Conservation (phyloP, 1,140 invertebrate species). For the Coptotermes formosanus region DNA sequence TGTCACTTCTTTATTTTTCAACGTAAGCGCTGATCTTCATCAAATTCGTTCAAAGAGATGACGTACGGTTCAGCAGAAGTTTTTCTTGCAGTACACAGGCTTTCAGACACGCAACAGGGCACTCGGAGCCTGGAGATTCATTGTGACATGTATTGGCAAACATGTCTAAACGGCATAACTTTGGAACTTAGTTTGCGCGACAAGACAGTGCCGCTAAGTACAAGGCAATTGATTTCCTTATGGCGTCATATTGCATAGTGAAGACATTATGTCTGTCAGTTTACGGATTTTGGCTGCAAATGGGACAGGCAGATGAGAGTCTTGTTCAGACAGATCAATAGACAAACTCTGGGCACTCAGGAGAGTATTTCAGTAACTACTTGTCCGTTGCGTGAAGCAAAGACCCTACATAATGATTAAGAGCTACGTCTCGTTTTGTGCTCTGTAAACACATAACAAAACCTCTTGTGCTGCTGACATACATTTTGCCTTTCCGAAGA, state of each 20-base stretch:
- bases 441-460: too few species aligned
- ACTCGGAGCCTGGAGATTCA: neutral
- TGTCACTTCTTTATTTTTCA: too few species aligned
- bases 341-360: neutral
- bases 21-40: too few species aligned
- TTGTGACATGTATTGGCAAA: slow-evolving; percentile 11
- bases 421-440: too few species aligned
- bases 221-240: slow-evolving; percentile 11
- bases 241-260: neutral
- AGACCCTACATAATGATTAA: too few species aligned
- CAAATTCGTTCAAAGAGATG: neutral
- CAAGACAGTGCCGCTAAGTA: neutral
- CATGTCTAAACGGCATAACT: neutral
- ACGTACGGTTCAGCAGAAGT: neutral
- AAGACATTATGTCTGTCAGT: slow-evolving; percentile 9
- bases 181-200: neutral
- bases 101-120: neutral
- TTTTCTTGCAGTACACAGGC: neutral
- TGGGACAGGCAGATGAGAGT: neutral
- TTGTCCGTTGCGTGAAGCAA: too few species aligned
- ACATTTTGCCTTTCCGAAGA: too few species aligned
- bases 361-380: too few species aligned
- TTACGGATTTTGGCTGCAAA: neutral
- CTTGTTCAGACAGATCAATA: neutral
- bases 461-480: too few species aligned